Conservation (phyloP, 2,797 vertebrate genomes). For the Melanitta fusca region DNA sequence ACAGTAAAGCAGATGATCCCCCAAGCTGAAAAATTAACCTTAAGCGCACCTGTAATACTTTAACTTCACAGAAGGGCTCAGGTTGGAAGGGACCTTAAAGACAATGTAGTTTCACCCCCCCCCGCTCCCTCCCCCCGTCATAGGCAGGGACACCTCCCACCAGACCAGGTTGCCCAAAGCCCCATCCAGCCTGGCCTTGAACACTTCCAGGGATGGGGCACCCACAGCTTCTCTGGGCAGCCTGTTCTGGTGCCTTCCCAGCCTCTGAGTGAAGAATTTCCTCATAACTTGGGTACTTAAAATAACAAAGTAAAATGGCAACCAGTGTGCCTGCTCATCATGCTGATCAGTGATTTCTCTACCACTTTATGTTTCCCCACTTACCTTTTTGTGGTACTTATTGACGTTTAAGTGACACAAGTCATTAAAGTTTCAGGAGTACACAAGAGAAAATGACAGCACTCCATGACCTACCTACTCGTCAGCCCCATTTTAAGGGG, state of each 20-base stretch:
- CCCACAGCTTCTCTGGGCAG: too few relatives aligned
- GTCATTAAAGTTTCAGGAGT: not conserved
- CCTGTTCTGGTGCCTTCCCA: too few relatives aligned
- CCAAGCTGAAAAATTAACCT: not conserved
- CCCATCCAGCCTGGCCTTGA: too few relatives aligned
- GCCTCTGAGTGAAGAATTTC: too few relatives aligned
- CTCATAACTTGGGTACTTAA: not conserved
- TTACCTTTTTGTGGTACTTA: not conserved
- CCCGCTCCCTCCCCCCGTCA: fast-evolving
- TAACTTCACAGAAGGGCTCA: not conserved
- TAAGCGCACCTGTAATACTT: not conserved
- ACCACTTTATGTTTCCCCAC: not conserved
- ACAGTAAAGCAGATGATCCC: not conserved
- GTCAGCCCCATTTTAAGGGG: not conserved
- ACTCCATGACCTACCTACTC: not conserved
- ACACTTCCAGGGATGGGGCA: too few relatives aligned
- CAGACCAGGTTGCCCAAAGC: too few relatives aligned
- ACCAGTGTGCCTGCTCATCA: not conserved
- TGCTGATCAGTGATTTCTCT: not conserved
- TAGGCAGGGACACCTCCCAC: too few relatives aligned
- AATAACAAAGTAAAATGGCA: not conserved
- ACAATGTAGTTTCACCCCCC: fast-evolving
- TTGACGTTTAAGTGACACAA: not conserved
- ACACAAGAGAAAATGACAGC: not conserved
- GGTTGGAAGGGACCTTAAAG: too few relatives aligned